Percentiles rank a stretch among this genome's conserved stretches.
Conservation (phyloP, 2,113 vertebrate genomes). For the Phocoena sinus region DNA sequence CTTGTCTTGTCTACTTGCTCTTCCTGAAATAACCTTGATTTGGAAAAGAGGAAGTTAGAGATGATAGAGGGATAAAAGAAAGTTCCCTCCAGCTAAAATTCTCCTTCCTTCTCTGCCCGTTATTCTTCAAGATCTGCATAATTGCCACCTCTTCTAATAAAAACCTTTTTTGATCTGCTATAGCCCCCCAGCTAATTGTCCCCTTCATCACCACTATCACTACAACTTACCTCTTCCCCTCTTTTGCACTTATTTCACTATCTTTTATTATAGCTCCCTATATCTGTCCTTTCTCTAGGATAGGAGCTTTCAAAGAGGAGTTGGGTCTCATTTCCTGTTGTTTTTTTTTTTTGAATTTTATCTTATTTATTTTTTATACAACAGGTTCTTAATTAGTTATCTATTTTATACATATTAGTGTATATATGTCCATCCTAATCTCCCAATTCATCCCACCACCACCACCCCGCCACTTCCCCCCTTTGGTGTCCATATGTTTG, state of each 20-base stretch:
- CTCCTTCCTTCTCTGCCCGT: not conserved
- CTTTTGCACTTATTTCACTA: not conserved
- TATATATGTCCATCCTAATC: too few relatives aligned
- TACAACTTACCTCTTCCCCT: not conserved
- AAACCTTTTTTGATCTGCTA: not conserved
- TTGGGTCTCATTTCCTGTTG: not conserved
- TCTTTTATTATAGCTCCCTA: not conserved
- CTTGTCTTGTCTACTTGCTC: not conserved
- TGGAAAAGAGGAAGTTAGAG: not conserved
- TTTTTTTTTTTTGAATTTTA: too few relatives aligned
- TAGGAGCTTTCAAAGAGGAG: not conserved
- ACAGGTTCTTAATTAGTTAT: too few relatives aligned
- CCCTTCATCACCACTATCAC: not conserved
- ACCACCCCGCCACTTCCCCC: too few relatives aligned
- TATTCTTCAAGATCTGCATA: not conserved
- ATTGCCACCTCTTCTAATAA: not conserved
- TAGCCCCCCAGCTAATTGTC: too few relatives aligned
- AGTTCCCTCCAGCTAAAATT: not conserved
- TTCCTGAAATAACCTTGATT: constrained; percentile 1
- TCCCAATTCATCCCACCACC: too few relatives aligned
- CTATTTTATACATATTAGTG: too few relatives aligned
- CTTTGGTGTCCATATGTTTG: too few relatives aligned
- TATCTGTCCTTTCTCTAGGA: not conserved
- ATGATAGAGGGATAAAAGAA: not conserved
- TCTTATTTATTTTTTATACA: too few relatives aligned